phyloP scores from a whole-genome alignment of 2,113 vertebrate genomes.

The Dolichotis patagonum region DNA sequence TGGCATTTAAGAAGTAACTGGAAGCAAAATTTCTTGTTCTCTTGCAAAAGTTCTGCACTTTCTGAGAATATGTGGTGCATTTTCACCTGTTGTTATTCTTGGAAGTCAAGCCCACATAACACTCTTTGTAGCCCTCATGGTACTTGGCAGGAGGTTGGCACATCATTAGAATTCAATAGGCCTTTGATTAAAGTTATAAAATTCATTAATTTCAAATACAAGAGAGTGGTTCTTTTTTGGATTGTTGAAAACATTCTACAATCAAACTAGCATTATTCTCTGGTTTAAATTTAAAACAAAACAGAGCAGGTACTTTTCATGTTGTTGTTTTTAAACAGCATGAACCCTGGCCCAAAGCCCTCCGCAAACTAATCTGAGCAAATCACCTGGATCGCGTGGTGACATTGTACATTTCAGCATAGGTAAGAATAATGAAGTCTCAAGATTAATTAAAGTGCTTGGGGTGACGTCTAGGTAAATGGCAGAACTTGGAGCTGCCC shows the following conservation, averaged over 20 bases:
- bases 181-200: constrained; percentile 71
- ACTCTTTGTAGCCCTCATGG: background rate
- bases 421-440: constrained; percentile 1
- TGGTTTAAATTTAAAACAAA: constrained; percentile 70
- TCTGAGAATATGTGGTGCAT: background rate
- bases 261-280: constrained; percentile 66
- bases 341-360: constrained; percentile 50
- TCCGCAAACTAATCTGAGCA: constrained; percentile 38
- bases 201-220: constrained; percentile 57
- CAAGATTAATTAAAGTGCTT: constrained; percentile 63
- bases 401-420: constrained; percentile 41
- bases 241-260: background rate
- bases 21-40: background rate
- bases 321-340: constrained; percentile 70
- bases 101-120: background rate
- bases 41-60: background rate
- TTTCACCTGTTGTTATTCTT: background rate
- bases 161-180: background rate
- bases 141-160: background rate
- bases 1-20: background rate
- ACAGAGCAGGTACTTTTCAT: constrained; percentile 47
- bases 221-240: background rate
- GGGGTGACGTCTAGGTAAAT: constrained; percentile 15
- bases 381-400: constrained; percentile 41
- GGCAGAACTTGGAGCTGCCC: background rate